These are phyloP conservation scores for Lucinisca nassula DNA, from an alignment of 2,888 invertebrate genomes.

Conservation along the genomic window DNA sequence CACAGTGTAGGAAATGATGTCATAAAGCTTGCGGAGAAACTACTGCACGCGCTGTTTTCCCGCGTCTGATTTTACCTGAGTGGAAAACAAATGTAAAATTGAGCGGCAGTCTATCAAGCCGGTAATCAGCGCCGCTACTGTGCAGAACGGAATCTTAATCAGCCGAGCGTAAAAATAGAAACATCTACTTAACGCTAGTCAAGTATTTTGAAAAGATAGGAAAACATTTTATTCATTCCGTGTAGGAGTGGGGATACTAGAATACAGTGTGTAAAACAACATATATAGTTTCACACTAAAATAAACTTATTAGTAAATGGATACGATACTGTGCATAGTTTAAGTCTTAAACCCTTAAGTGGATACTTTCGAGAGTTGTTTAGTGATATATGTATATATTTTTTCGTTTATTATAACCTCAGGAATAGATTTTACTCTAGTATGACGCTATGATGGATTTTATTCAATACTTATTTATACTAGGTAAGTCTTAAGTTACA, in stretches of 20 bases:
- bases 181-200: background rate
- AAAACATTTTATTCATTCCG: background rate
- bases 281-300: no score
- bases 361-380: no score
- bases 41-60: background rate
- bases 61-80: background rate
- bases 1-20: background rate
- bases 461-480: background rate
- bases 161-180: background rate
- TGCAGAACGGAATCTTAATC: conserved; percentile 1
- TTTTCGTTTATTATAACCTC: background rate
- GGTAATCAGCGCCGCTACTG: background rate
- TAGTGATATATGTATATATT: no score
- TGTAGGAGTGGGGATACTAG: background rate
- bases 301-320: no score
- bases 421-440: background rate
- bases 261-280: background rate
- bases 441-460: conserved; percentile 6
- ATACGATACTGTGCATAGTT: no score
- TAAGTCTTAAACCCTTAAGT: no score
- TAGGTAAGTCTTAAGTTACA: conserved; percentile 16
- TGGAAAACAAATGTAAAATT: background rate
- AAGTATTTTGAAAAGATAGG: background rate
- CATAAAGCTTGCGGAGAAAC: background rate
- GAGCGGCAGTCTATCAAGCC: background rate